A percentile compares a stretch with the other conserved stretches of the same genome.
phyloP scores from a whole-genome alignment of 2,797 vertebrate genomes.

The Pseudopleuronectes americanus region DNA sequence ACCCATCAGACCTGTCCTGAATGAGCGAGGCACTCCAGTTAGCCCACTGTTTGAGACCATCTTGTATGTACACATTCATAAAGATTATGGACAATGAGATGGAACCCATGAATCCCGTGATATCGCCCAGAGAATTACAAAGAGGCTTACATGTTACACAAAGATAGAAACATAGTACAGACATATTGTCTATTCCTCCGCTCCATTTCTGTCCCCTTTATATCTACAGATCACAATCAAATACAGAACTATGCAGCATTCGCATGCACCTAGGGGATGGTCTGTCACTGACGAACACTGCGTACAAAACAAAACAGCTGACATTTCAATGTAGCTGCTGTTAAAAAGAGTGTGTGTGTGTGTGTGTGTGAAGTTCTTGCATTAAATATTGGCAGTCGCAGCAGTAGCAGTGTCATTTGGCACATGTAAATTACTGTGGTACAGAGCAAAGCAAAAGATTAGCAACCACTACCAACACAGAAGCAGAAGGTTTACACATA shows the following conservation, averaged over 20 bases:
- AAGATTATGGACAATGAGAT: conserved; percentile 62
- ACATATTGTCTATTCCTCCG: conserved; percentile 11
- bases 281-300: conserved; percentile 31
- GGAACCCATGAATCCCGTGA: conserved; percentile 37
- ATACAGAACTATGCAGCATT: conserved; percentile 45
- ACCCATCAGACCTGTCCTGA: conserved; percentile 48
- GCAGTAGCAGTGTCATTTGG: conserved; percentile 76
- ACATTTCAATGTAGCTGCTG: conserved; percentile 38
- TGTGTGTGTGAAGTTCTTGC: conserved; percentile 36
- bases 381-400: conserved; percentile 55
- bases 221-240: conserved; percentile 43
- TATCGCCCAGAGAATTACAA: conserved; percentile 42
- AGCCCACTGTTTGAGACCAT: conserved; percentile 63
- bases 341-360: conserved; percentile 8
- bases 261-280: conserved; percentile 17
- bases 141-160: conserved; percentile 33
- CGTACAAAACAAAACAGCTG: conserved; percentile 47
- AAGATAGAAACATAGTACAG: conserved; percentile 34
- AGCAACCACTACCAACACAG: conserved; percentile 61
- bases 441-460: conserved; percentile 61
- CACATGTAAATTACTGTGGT: conserved; percentile 66
- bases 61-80: conserved; percentile 79
- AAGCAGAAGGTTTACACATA: conserved; percentile 59
- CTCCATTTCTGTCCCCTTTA: conserved; percentile 29
- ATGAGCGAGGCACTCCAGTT: conserved; percentile 77